A percentile compares a stretch with the other conserved stretches of the same genome.
These are phyloP conservation scores for Aethina tumida DNA, from an alignment of 1,140 invertebrate genomes.

Conservation along the genomic window DNA sequence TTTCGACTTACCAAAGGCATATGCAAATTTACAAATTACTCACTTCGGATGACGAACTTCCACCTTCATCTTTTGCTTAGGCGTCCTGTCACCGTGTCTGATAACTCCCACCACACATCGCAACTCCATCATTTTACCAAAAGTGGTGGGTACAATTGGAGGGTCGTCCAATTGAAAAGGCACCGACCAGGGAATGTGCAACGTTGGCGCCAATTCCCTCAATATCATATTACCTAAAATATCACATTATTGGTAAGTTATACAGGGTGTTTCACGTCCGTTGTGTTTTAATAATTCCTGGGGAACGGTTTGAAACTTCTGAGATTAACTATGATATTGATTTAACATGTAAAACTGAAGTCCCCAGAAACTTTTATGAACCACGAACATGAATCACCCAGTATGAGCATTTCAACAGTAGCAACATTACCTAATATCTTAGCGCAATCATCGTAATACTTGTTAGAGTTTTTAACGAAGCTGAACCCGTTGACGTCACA, in stretches of 20 bases:
- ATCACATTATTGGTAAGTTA: too few relatives aligned
- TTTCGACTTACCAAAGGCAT: constrained; percentile 1
- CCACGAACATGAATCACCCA: too few relatives aligned
- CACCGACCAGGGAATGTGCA: constrained; percentile 94
- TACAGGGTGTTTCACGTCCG: too few relatives aligned
- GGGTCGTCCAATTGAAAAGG: constrained; percentile 97
- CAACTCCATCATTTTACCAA: constrained; percentile 99
- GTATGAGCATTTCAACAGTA: too few relatives aligned
- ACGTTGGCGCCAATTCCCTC: constrained; percentile 82
- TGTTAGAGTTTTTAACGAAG: constrained; percentile 99
- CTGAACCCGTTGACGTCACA: constrained; percentile 99
- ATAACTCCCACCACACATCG: constrained; percentile 98
- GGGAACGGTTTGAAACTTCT: too few relatives aligned
- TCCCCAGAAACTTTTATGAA: too few relatives aligned
- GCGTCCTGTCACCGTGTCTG: constrained; percentile 95
- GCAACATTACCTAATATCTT: constrained; percentile 96
- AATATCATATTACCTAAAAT: constrained; percentile 81
- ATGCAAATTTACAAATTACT: constrained; percentile 28
- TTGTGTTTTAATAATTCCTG: too few relatives aligned
- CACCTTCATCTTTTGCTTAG: constrained; percentile 99
- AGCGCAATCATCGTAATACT: constrained; percentile 99
- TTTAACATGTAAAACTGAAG: too few relatives aligned
- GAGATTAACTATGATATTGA: too few relatives aligned
- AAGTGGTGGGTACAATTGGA: constrained; percentile 97
- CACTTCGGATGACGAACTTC: constrained; percentile 97